Evolutionary conservation across 1,140 invertebrate genomes (phyloP).

Genomic region (Coenobita brevimanus): DNA sequence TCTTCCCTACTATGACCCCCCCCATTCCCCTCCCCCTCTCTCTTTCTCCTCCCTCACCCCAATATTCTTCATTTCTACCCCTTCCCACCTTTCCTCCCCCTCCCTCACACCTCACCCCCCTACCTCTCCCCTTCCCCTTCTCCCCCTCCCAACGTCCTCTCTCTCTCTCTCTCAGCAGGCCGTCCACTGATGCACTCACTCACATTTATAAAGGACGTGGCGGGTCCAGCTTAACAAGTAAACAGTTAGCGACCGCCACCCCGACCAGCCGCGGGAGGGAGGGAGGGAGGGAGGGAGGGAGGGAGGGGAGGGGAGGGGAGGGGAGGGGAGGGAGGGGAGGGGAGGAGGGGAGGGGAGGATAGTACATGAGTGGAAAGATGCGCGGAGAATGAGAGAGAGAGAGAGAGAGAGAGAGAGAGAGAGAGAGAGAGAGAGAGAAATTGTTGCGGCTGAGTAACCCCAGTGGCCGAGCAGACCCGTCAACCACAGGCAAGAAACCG

Average conservation of each 20-base stretch:
- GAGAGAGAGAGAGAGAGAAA: not conserved
- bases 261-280: not conserved
- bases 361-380: not conserved
- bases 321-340: not conserved
- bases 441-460: no score
- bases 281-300: not conserved
- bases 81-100: no score
- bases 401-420: not conserved
- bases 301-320: not conserved
- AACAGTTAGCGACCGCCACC: conserved; percentile 13
- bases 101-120: no score
- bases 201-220: not conserved
- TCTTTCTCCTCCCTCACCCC: no score
- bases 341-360: not conserved
- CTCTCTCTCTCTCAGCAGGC: no score
- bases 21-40: no score
- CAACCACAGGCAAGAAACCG: no score
- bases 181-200: not conserved
- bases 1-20: no score
- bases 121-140: no score
- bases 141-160: no score
- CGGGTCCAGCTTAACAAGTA: conserved; percentile 5
- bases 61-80: no score
- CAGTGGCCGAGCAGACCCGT: no score
- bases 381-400: not conserved